Evolutionary conservation across 2,797 vertebrate species (phyloP), one percentile per base, ranked within the genome.

Genomic region (Cossypha heuglini): DNA sequence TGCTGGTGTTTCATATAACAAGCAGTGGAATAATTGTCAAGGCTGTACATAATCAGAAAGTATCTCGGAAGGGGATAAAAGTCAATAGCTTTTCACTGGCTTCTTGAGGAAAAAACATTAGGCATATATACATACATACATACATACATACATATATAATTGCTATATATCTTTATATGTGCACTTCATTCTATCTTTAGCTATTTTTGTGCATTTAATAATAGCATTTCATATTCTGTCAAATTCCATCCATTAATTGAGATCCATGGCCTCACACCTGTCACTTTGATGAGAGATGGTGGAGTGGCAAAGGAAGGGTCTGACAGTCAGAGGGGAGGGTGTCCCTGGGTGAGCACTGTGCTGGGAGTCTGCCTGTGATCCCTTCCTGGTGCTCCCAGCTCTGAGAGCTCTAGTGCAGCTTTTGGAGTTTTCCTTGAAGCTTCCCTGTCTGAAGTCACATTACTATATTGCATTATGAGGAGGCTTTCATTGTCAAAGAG

Each of bases 51-150:
- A 68, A 64, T 62, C 24, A 88, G 40, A 72, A 91, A 84, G 43
- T 48, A 13, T 71, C 28, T 94, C 75, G 91, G 76, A 83, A 93
- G 72, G 26, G 29, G 29, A 90, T 49, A 78, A 91, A 96, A 92
- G 25, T 52, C 78, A 75, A 31, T n/a, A 80, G 33, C 54, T 92
- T 94, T 86, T 94, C 62, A 68, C 21, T 92, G 33, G 12, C 11
- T 75, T 79, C 31, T 81, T 74, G 45, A 86, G 66, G 66, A 63
- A 93, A 80, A 96, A n/a, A 9, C 3, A 15, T 67, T 28, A 22
- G 42, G 6, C 13, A 59, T 54, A 10, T 16, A 24, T 61, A 35
- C 35, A 35, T 35, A 35, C 35, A 35, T 35, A 38, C 3, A 24
- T 61, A 10, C 3, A 28, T 69, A 10, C 3, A 40, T 13, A 22